Evolutionary conservation across 2,888 invertebrate species (phyloP).

Genomic region (Phoenoteleia sp.): DNA sequence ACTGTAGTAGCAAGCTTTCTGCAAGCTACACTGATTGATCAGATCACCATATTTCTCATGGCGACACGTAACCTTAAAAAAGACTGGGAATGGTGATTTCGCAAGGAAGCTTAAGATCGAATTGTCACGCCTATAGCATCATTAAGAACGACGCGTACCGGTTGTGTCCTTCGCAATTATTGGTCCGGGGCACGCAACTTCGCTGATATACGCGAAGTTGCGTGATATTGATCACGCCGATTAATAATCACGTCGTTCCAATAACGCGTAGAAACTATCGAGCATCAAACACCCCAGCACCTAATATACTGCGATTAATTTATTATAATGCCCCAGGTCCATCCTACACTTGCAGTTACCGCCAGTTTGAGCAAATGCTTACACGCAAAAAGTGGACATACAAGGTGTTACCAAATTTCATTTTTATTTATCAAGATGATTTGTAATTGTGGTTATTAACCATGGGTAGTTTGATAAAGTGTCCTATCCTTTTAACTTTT

Average conservation of each 20-base stretch:
- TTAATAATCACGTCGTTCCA: conserved; percentile 84
- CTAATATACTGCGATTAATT: conserved; percentile 81
- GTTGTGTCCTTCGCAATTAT: conserved; percentile 80
- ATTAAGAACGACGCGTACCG: conserved; percentile 79
- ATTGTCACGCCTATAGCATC: conserved; percentile 81
- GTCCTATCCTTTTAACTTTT: no score
- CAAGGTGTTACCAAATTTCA: conserved; percentile 73
- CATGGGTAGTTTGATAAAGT: no score
- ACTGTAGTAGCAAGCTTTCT: conserved; percentile 16
- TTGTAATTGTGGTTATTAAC: conserved; percentile 30
- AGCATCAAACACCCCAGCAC: conserved; percentile 69
- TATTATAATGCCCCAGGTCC: conserved; percentile 77
- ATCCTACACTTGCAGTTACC: conserved; percentile 50
- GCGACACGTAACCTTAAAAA: neutral
- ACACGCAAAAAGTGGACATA: conserved; percentile 68
- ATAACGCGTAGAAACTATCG: conserved; percentile 75
- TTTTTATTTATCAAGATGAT: conserved; percentile 74
- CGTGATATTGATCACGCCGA: conserved; percentile 85
- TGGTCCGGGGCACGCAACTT: conserved; percentile 82
- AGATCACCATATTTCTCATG: conserved; percentile 21
- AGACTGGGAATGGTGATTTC: neutral
- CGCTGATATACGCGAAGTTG: no score
- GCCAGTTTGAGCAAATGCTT: conserved; percentile 64
- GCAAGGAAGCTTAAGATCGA: conserved; percentile 52
- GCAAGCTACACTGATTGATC: conserved; percentile 29